Percentiles rank a stretch among this genome's conserved stretches.
Evolutionary conservation across 2,113 vertebrate genomes (phyloP).

Genomic region (Gorsachius goisagi): DNA sequence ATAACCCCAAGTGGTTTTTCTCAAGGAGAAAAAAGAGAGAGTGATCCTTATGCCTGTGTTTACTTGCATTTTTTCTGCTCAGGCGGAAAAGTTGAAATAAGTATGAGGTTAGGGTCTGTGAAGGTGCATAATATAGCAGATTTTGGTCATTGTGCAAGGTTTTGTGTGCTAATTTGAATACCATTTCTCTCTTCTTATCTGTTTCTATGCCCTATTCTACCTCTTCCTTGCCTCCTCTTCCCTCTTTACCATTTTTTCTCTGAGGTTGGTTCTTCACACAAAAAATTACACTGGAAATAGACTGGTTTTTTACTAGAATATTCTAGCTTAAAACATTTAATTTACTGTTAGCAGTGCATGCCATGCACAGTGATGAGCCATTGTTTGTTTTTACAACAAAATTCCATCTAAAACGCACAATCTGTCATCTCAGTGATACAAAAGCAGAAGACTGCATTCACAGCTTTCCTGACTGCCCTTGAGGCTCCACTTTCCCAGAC

Average conservation of each 20-base stretch:
- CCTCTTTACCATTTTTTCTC: background rate
- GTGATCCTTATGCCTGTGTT: background rate
- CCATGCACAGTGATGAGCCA: background rate
- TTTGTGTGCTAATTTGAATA: background rate
- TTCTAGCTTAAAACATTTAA: background rate
- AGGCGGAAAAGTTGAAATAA: background rate
- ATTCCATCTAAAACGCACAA: background rate
- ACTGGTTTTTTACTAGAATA: background rate
- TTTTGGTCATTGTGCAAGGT: background rate
- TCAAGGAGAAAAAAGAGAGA: background rate
- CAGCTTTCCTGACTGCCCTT: constrained; percentile 49
- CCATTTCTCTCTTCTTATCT: background rate
- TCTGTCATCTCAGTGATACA: constrained; percentile 26
- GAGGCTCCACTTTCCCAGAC: constrained; percentile 39
- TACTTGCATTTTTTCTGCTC: background rate
- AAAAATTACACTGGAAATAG: background rate
- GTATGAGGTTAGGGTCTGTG: background rate
- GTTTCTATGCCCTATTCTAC: background rate
- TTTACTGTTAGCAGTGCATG: background rate
- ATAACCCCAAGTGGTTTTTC: background rate
- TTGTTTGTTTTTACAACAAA: constrained; percentile 57
- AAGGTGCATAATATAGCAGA: background rate
- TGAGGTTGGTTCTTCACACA: background rate
- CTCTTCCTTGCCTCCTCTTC: background rate
- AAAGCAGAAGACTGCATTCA: constrained; percentile 27